A percentile compares a stretch with the other conserved stretches of the same genome.
Conservation (phyloP, 2,797 vertebrate genomes). For the Dendrocincla fuliginosa region DNA sequence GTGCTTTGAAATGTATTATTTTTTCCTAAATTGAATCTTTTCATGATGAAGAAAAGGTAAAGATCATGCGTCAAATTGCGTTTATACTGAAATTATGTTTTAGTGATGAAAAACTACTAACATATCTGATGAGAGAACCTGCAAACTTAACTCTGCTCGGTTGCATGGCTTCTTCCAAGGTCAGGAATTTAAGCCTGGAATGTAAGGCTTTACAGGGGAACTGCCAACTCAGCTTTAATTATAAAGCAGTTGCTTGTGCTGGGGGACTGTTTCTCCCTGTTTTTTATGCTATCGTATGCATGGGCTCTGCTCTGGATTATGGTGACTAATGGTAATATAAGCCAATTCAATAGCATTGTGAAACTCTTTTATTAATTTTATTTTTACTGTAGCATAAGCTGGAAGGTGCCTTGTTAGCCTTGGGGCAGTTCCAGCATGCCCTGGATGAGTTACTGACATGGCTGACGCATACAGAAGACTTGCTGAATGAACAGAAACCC, state of each 20-base stretch:
- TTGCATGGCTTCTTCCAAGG: neutral
- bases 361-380: conserved; percentile 20
- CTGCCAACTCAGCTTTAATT: conserved; percentile 5
- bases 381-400: conserved; percentile 90
- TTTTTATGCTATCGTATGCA: neutral
- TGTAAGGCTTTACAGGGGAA: neutral
- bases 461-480: conserved; percentile 93
- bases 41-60: neutral
- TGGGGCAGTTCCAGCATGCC: conserved; percentile 98
- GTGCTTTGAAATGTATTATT: neutral
- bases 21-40: neutral
- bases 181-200: conserved; percentile 13
- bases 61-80: neutral
- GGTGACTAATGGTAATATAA: conserved; percentile 12
- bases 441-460: conserved; percentile 94
- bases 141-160: neutral
- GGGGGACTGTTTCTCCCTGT: neutral
- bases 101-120: neutral
- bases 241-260: neutral
- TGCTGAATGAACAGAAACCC: conserved; percentile 92
- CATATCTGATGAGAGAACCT: neutral
- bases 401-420: conserved; percentile 92
- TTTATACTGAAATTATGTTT: neutral
- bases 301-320: neutral
- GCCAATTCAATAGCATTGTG: neutral